Percentiles rank a stretch among this genome's conserved stretches.
Evolutionary conservation across 2,888 invertebrate genomes (phyloP).

Genomic region (Operophtera brumata): DNA sequence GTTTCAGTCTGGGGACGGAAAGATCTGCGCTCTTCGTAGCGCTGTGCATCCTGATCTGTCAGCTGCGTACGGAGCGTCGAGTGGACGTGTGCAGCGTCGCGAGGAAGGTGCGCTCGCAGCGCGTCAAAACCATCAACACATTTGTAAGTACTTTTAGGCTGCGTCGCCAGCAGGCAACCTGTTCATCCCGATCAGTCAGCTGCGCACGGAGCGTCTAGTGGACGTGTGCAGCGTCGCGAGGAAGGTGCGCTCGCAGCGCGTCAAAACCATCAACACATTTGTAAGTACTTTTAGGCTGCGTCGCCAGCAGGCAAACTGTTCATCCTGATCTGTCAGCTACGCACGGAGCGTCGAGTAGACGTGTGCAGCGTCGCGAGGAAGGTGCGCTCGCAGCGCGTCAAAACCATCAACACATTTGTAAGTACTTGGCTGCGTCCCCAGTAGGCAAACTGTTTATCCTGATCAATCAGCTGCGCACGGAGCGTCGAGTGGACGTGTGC

Average conservation of each 20-base stretch:
- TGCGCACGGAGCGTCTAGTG: no score
- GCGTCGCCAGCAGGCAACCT: no score
- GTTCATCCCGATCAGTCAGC: no score
- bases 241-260: no score
- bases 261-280: conserved; percentile 90
- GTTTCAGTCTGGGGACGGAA: conserved; percentile 84
- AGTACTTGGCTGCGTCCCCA: no score
- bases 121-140: conserved; percentile 91
- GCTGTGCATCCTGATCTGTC: conserved; percentile 91
- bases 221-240: no score
- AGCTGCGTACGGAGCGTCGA: conserved; percentile 90
- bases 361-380: conserved; percentile 91
- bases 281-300: no score
- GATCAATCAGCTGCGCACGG: conserved; percentile 90
- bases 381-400: conserved; percentile 90
- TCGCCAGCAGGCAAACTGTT: no score
- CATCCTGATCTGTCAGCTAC: no score
- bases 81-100: conserved; percentile 93
- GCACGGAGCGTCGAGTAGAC: conserved; percentile 92
- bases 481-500: conserved; percentile 93
- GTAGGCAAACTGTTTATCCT: conserved; percentile 92
- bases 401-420: conserved; percentile 91
- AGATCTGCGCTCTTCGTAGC: conserved; percentile 95
- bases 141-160: conserved; percentile 83
- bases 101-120: conserved; percentile 91